Evolutionary conservation across 2,113 vertebrate genomes (phyloP), one percentile per base, ranked within the genome.

Genomic region (Gallinago jamesoni): DNA sequence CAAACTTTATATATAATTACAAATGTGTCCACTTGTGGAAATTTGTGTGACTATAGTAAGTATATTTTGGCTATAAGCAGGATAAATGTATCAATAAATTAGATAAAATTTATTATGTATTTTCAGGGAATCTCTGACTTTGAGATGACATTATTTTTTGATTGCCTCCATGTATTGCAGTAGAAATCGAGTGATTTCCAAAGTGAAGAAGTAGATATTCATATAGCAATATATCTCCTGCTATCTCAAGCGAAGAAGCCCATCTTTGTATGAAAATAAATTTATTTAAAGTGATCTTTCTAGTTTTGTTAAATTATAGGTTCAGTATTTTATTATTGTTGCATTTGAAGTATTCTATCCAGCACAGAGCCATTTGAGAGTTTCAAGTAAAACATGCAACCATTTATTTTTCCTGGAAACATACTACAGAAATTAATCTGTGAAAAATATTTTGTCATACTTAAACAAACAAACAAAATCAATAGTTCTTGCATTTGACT

Each of bases 331-430:
- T 74, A 77, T 14, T 83, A 43, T 55, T 72, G 20, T 3, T 50
- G 89, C 39, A 62, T 57, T 68, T 69, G 27, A 39, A 3, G 2
- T 60, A 84, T 27, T 39, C 31, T 69, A 37, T 70, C 22, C 37
- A 53, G 9, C 2, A 53, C 6, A 64, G 6, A 1, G 1, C 5
- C 4, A 15, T 55, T 9, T 1, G 3, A 77, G 24, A 43, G 16
- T 8, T 75, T 57, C 39, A 90, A 80, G 6, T 53, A 53, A 73
- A 87, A 45, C 50, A 31, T 20, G 7, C 1, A 83, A 52, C 1
- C 56, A 27, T 47, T 39, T 72, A 0, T n/a, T 64, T 89, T 84
- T 59, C 53, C 60, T 67, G 15, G 56, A 89, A 89, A 39, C 24
- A 68, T 23, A 43, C 6, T 72, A 30, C 7, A 72, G 35, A 52